A percentile compares a stretch with the other conserved stretches of the same genome.
phyloP scores from a whole-genome alignment of 2,888 invertebrate genomes.

The Ametastegia equiseti region DNA sequence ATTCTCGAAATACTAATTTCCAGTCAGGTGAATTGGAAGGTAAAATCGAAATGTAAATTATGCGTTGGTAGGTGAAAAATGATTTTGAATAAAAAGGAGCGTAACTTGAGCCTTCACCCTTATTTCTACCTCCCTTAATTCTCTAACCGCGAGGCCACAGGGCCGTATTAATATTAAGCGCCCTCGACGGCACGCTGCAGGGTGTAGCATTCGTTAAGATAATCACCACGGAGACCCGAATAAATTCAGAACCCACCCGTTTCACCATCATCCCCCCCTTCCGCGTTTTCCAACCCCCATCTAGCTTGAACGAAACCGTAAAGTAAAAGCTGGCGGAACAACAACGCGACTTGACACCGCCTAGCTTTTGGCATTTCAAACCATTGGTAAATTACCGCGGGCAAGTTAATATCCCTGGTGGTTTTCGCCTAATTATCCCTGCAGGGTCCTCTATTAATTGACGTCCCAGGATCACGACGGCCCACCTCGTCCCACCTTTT shows the following conservation, averaged over 20 bases:
- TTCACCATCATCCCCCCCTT: not conserved
- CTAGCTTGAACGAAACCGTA: constrained; percentile 9
- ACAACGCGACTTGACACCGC: constrained; percentile 23
- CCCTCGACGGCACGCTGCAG: constrained; percentile 1
- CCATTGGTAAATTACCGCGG: constrained; percentile 55
- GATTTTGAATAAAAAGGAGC: not conserved
- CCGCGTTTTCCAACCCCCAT: not conserved
- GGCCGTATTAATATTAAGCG: constrained; percentile 46
- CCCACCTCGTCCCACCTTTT: not conserved
- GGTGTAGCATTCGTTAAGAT: constrained; percentile 60
- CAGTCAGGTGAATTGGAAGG: not conserved
- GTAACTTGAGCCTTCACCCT: constrained; percentile 12
- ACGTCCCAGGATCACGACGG: not conserved
- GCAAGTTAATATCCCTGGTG: constrained; percentile 59
- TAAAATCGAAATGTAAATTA: not conserved
- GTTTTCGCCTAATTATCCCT: constrained; percentile 67
- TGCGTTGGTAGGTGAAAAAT: constrained; percentile 4
- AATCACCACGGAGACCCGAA: constrained; percentile 65
- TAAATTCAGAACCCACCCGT: constrained; percentile 59
- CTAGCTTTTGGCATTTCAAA: constrained; percentile 53
- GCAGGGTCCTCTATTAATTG: constrained; percentile 54
- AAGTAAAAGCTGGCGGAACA: not conserved
- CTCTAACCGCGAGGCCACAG: constrained; percentile 32
- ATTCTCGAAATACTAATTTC: not conserved
- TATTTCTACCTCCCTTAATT: constrained; percentile 24